Base-by-base conservation (phyloP, 2,113 vertebrate genomes). In the Mobula birostris region DNA sequence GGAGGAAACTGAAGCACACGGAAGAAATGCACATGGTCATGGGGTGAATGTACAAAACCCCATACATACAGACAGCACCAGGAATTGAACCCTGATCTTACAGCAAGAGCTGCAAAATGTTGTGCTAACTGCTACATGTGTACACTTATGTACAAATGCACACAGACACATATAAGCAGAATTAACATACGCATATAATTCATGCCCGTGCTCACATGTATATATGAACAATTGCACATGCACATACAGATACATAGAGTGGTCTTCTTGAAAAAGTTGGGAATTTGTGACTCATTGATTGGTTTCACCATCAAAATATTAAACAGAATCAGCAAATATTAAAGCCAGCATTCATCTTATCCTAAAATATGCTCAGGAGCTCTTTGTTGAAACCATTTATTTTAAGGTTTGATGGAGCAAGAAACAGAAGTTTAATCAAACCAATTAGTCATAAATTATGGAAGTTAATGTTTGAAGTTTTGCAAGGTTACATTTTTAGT, bases 391-490 rank as follows among this genome's bases (percentile, higher is more conserved):
- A 68, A 68, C 32, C 85, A 66, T 63, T 90, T 88, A 88, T 32
- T 90, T 90, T 61, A n/a, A 77, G 76, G 56, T 88, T 68, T 90
- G 85, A 90, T 63, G 85, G 61, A 90, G 29, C 61, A 21, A 90
- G 85, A 90, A 90, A 90, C 29, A 66, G 83, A 58, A 6, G 14
- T 66, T 90, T 66, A 66, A 90, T 90, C 85, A 90, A 90, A 90
- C 29, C 61, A 90, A 90, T 90, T 66, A 90, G 17, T 68, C 29
- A 90, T 90, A 68, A 90, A 32, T 90, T 90, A n/a, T 90, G 85
- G 32, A 90, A 90, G 61, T 68, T 66, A 19, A 61, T n/a, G 85
- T 32, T 90, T 90, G 85, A 90, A 68, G 61, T 32, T 90, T 36
- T 66, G 14, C 29, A 32, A 90, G 29, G 61, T 90, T 66, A 90